Evolutionary conservation across 2,797 vertebrate genomes (phyloP), one percentile per base, ranked within the genome.

Genomic region (Halcyon chelicuti): DNA sequence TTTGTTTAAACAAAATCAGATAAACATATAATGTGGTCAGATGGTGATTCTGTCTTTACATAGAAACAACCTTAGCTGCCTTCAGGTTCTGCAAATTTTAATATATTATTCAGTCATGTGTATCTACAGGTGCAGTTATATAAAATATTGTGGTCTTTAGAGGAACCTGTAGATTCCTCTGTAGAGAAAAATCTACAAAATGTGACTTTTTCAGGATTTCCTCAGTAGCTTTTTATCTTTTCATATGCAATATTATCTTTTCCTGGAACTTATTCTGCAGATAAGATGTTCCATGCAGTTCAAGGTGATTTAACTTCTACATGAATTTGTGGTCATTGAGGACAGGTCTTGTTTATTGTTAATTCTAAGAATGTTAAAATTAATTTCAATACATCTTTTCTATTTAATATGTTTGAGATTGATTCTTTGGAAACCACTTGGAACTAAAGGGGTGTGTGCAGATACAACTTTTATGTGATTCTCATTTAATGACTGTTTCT

Each of bases 1-100:
- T 84, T 28, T 40, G 49, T 93, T 93, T 75, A n/a, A 88, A 35
- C 26, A 72, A 65, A 77, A 71, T 87, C 74, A 90, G 93, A 88
- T 93, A 96, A 97, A 97, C 84, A 89, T 2, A 2, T 70, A 61
- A 73, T 61, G 19, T 61, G 44, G 86, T 92, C 86, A 92, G 66
- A 40, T 46, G 13, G 9, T 20, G 7, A 63, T 42, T 66, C 23
- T 62, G 9, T 52, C 61, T 88, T 70, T 52, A 10, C 17, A 40
- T 4, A 83, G 33, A 58, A 49, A 39, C 14, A 75, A 14, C 4
- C 29, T 70, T 66, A 66, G 12, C 4, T 25, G 2, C 3, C 28
- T 26, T 77, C 18, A 60, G 29, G 23, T 4, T 6, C 10, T 37
- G 13, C 3, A 58, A 8, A 10, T 58, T 61, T 68, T 63, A 19